Conservation (phyloP, 2,888 invertebrate genomes). For the Drosophila antonietae region DNA sequence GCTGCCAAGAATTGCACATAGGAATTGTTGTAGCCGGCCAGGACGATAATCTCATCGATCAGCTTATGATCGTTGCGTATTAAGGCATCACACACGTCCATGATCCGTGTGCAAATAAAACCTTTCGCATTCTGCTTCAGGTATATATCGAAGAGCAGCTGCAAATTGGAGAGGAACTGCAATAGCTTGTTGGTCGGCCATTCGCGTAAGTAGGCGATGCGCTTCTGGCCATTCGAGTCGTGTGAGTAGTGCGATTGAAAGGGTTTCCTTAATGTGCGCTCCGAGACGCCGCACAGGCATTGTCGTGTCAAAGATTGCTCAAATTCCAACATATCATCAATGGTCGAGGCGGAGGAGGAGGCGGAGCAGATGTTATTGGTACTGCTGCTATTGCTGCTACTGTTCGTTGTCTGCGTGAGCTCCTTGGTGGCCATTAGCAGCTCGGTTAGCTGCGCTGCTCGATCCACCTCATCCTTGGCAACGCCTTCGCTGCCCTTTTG, state of each 20-base stretch:
- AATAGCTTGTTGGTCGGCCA: conserved; percentile 89
- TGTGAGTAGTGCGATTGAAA: conserved; percentile 88
- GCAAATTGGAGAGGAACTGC: conserved; percentile 93
- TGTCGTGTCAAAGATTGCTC: conserved; percentile 88
- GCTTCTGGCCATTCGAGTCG: conserved; percentile 85
- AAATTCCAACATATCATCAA: conserved; percentile 84
- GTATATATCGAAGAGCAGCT: conserved; percentile 93
- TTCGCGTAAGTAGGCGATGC: conserved; percentile 86
- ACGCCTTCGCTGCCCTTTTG: conserved; percentile 49
- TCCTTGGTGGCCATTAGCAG: conserved; percentile 60
- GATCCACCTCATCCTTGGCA: conserved; percentile 81
- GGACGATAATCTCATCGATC: conserved; percentile 92
- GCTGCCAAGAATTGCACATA: conserved; percentile 93
- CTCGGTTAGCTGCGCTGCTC: conserved; percentile 72
- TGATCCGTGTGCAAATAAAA: conserved; percentile 92
- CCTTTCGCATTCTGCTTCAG: conserved; percentile 93
- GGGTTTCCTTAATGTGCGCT: conserved; percentile 89
- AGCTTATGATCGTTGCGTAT: conserved; percentile 93
- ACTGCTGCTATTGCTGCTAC: conserved; percentile 14
- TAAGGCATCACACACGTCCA: conserved; percentile 91
- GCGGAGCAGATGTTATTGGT: conserved; percentile 19
- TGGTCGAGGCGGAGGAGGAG: conserved; percentile 34
- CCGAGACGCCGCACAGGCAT: conserved; percentile 91
- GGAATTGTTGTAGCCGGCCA: conserved; percentile 91
- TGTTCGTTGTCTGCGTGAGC: conserved; percentile 11